Evolutionary conservation across 2,113 vertebrate genomes (phyloP), one percentile per base, ranked within the genome.

Genomic region (Neolamprologus cancellatus): DNA sequence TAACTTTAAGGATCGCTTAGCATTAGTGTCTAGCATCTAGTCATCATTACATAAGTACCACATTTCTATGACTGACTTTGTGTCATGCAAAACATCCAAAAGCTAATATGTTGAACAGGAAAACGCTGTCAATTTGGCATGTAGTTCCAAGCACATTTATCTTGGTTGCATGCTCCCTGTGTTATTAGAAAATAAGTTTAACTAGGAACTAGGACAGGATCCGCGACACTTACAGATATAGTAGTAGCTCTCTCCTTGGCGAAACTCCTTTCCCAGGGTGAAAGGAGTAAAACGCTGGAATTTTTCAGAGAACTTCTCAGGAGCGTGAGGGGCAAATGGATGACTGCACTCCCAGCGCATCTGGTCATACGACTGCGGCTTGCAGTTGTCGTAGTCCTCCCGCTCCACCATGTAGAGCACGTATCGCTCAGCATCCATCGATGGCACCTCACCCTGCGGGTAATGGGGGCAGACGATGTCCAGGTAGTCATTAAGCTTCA

Each of bases 381-480:
- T 96, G 95, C 98, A 99, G 28, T 92, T 52, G 2, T 89, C 53
- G 15, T 96, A 99, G 82, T 98, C 97, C 86, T 97, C 96, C 0
- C 25, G 91, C 69, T 98, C 98, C 92, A 99, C 98, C 96, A 99
- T 95, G 95, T 98, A 99, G 2, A 99, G 95, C 0, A 97, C 98
- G 79, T 99, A 99, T 3, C 96, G 96, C 91, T 99, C 98, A 34
- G 98, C 97, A 20, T 96, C 87, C 3, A 93, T 89, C 0, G 93
- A 87, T 0, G 96, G 93, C 84, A 95, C 94, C 5, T 95, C 93
- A 10, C 96, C 96, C 81, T 96, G 96, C 30, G 98, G 97, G 1
- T 99, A 99, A 84, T 99, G 98, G 0, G 98, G 98, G 90, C 98
- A 99, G 91, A 99, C 96, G 18, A 99, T 98, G 91, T 99, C 98